Conservation (phyloP, 2,797 vertebrate species). For the Sebastes melanostomus region DNA sequence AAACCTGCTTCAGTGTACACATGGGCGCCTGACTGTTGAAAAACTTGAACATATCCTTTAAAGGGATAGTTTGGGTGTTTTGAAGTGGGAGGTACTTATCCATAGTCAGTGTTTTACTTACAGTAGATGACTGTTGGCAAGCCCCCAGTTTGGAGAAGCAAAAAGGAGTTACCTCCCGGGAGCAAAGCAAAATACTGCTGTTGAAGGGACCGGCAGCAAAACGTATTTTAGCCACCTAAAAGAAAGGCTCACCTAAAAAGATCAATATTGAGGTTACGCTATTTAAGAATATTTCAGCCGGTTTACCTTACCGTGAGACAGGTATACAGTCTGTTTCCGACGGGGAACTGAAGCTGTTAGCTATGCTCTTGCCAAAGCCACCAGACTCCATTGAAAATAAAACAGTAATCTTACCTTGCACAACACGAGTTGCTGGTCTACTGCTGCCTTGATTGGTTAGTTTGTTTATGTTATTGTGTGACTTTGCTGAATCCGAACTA, state of each 20-base stretch:
- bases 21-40: neutral
- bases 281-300: neutral
- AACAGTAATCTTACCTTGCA: neutral
- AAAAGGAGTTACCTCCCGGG: no score
- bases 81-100: neutral
- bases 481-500: no score
- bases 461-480: no score
- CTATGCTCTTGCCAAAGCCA: neutral
- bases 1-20: constrained; percentile 3
- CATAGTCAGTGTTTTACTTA: neutral
- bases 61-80: no score
- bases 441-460: no score
- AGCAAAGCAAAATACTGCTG: no score
- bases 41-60: no score
- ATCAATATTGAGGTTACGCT: neutral
- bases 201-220: no score
- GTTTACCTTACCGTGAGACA: neutral
- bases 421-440: neutral
- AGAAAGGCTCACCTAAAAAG: no score
- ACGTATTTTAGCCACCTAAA: no score
- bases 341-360: neutral
- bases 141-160: neutral
- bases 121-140: neutral
- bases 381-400: neutral
- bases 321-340: neutral